Evolutionary conservation across 1,140 invertebrate genomes (phyloP).

Genomic region (Holcopasites calliopsidis): DNA sequence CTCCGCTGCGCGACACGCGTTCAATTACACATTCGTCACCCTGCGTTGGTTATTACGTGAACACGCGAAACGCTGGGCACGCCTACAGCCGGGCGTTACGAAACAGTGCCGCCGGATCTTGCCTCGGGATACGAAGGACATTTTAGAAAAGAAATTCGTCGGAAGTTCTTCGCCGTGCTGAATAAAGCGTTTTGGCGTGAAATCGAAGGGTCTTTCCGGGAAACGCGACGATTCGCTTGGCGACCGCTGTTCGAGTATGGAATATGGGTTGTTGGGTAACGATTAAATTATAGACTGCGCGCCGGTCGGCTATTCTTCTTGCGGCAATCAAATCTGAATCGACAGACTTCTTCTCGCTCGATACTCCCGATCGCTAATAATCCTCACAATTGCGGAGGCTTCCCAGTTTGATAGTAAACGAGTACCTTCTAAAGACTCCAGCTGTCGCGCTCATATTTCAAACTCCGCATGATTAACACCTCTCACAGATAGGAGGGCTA

Average conservation of each 20-base stretch:
- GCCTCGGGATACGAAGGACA: neutral
- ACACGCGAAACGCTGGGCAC: neutral
- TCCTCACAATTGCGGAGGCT: neutral
- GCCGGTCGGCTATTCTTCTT: neutral
- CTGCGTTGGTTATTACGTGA: neutral
- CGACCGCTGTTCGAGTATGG: too few species aligned
- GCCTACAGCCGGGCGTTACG: neutral
- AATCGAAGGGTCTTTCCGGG: neutral
- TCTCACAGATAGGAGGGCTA: neutral
- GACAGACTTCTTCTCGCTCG: neutral
- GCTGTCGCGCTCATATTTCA: neutral
- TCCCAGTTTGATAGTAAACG: neutral
- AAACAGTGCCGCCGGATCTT: neutral
- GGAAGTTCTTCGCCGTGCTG: too few species aligned
- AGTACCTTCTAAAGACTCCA: neutral
- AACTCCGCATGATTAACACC: neutral
- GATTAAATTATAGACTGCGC: conserved; percentile 8
- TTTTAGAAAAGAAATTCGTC: too few species aligned
- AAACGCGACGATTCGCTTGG: neutral
- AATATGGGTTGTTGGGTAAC: neutral
- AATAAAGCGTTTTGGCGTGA: neutral
- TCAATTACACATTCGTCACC: neutral
- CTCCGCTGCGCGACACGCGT: neutral
- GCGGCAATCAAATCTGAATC: neutral
- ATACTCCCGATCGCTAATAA: neutral